Evolutionary conservation across 2,797 vertebrate species (phyloP), one percentile per base, ranked within the genome.

Genomic region (Crocidura indochinensis): DNA sequence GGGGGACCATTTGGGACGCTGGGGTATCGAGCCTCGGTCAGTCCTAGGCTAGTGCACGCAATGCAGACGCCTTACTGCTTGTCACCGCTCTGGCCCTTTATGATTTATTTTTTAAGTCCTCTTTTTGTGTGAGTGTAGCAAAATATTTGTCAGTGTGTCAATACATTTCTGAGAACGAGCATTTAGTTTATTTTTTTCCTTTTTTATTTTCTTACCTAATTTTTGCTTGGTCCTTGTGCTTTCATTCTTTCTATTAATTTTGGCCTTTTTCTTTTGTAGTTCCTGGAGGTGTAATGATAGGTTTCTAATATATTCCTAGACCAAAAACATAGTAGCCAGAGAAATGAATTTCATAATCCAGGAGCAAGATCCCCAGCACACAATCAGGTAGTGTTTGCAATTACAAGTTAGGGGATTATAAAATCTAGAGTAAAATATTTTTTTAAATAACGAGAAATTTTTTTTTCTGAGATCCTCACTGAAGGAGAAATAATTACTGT

Each of bases 381-480:
- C 47, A 76, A 8, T 79, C 60, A 81, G 69, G 27, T 83, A 84
- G 7, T 84, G 44, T 67, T 44, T 94, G 24, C 49, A 90, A 56
- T 46, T 85, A 11, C 46, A 91, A 87, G 31, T 86, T 67, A 38
- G 38, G 38, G 38, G 38, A 38, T 38, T 38, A 38, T 38, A 38
- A 38, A 38, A 38, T 38, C 38, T 38, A 51, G 72, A 76, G 67
- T 22, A 60, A 60, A 17, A 56, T 75, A n/a, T 10, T 88, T 90
- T 86, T 91, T 74, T 47, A 94, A 68, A 49, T 76, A 76, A 60
- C 19, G 51, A 83, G 56, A 68, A 65, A 15, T 10, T 87, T 91
- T 64, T 38, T 38, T 38, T 38, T 90, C 20, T 92, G 38, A 65
- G 1, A 76, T 17, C 84, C 27, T 81, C 12, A 38, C 10, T 88